Conservation (phyloP, 2,113 vertebrate species). For the Blennius ocellaris region DNA sequence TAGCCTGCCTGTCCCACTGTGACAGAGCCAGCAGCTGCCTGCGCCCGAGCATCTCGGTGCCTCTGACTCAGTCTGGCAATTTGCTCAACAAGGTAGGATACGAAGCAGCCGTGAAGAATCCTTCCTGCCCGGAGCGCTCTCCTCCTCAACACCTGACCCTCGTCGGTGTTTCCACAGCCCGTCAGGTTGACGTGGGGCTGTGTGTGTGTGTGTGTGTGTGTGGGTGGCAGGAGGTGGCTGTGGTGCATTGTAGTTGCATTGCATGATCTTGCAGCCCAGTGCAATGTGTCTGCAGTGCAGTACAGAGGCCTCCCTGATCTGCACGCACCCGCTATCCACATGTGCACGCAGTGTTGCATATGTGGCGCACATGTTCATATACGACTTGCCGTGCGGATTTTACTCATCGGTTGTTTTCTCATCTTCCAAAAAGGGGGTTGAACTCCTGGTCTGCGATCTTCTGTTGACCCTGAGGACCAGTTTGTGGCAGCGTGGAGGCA, state of each 20-base stretch:
- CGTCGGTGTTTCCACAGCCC: too few species aligned
- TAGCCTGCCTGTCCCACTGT: slow-evolving; percentile 87
- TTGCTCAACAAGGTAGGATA: slow-evolving; percentile 88
- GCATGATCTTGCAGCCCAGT: slow-evolving; percentile 90
- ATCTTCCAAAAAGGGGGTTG: slow-evolving; percentile 85
- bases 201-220: slow-evolving; percentile 36
- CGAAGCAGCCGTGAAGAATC: neutral
- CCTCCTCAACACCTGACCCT: neutral
- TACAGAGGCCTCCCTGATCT: slow-evolving; percentile 87
- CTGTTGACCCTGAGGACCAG: slow-evolving; percentile 92
- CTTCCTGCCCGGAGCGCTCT: neutral
- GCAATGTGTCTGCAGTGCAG: slow-evolving; percentile 99
- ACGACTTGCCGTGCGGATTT: neutral
- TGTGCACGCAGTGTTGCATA: too few species aligned
- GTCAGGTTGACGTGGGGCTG: slow-evolving; percentile 29
- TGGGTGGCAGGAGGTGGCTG: slow-evolving; percentile 75
- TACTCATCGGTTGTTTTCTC: neutral
- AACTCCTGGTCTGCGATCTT: slow-evolving; percentile 94
- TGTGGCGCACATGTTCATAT: neutral
- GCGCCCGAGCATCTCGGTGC: slow-evolving; percentile 88
- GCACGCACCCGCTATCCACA: slow-evolving; percentile 71
- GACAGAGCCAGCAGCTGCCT: slow-evolving; percentile 92
- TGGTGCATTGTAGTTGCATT: slow-evolving; percentile 99
- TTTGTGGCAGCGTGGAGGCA: slow-evolving; percentile 92
- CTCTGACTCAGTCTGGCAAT: slow-evolving; percentile 78